Evolutionary conservation across 2,113 vertebrate species (phyloP).

Genomic region (Cygnus buccinator): DNA sequence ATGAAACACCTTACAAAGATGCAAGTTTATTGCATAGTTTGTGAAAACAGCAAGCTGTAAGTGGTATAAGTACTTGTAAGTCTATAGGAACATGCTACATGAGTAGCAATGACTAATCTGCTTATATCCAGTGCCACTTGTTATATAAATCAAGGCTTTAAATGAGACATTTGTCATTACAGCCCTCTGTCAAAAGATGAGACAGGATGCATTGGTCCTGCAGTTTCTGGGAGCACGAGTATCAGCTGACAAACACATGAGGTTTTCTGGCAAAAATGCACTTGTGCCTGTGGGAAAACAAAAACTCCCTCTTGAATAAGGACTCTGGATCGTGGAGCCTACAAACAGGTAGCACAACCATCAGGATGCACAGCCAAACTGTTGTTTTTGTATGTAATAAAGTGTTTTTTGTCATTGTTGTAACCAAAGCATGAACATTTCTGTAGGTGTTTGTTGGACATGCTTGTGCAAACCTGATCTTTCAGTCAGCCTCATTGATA

Average conservation of each 20-base stretch:
- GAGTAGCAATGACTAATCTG: background rate
- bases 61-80: background rate
- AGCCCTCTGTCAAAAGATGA: background rate
- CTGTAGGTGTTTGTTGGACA: background rate
- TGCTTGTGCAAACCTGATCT: background rate
- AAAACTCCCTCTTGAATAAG: background rate
- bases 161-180: background rate
- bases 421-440: background rate
- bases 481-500: background rate
- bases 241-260: background rate
- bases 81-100: fast-evolving
- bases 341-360: background rate
- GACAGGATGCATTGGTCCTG: background rate
- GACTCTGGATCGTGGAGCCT: fast-evolving
- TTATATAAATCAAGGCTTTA: background rate
- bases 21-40: background rate
- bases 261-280: background rate
- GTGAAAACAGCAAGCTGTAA: background rate
- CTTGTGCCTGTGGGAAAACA: background rate
- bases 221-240: background rate
- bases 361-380: background rate
- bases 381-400: background rate
- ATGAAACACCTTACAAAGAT: background rate
- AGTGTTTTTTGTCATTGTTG: background rate
- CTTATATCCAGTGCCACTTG: background rate